These are phyloP conservation scores for Himalopsyche anomala DNA, from an alignment of 2,888 invertebrate genomes.

Conservation along the genomic window DNA sequence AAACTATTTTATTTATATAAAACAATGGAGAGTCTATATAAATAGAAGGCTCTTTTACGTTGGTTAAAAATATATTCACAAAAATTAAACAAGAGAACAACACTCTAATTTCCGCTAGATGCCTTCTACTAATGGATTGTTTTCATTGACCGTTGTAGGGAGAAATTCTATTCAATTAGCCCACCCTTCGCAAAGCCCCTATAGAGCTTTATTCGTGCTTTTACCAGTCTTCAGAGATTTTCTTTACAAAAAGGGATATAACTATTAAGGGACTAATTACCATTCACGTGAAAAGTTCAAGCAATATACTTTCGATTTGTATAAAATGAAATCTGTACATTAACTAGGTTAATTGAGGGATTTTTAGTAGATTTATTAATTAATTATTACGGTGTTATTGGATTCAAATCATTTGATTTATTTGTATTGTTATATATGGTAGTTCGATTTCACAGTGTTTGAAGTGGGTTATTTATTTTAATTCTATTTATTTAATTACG, in stretches of 20 bases:
- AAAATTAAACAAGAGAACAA: background rate
- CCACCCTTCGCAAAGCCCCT: background rate
- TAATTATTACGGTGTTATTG: too few species aligned
- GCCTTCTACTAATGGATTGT: conserved; percentile 4
- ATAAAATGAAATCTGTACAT: background rate
- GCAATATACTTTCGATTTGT: background rate
- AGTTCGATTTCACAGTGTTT: too few species aligned
- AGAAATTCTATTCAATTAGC: conserved; percentile 25
- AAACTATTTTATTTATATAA: too few species aligned
- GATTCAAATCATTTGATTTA: too few species aligned
- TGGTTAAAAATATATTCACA: background rate
- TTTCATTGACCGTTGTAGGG: conserved; percentile 3
- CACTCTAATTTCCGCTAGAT: conserved; percentile 1
- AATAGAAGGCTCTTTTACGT: too few species aligned
- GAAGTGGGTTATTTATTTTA: too few species aligned
- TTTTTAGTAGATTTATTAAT: too few species aligned
- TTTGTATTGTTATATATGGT: too few species aligned
- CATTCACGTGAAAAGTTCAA: background rate
- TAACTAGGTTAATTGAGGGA: too few species aligned
- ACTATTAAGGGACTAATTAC: conserved; percentile 28
- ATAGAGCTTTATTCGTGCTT: conserved; percentile 21
- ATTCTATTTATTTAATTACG: too few species aligned
- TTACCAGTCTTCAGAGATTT: conserved; percentile 6
- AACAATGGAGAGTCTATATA: too few species aligned
- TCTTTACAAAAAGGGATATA: conserved; percentile 4